A percentile compares a stretch with the other conserved stretches of the same genome.
Evolutionary conservation across 1,140 invertebrate species (phyloP).

Genomic region (Dreissena polymorpha): DNA sequence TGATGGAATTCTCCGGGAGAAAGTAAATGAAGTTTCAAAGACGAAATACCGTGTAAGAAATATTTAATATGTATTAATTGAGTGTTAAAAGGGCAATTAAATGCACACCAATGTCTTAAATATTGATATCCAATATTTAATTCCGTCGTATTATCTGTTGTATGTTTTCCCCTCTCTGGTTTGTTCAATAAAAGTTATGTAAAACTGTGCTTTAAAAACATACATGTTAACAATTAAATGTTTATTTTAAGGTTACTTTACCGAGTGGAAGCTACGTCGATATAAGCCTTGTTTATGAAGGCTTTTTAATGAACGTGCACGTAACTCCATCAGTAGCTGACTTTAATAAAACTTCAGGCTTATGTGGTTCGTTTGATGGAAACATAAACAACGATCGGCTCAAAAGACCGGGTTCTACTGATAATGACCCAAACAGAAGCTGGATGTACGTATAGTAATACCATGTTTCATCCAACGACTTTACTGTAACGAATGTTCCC

Average conservation of each 20-base stretch:
- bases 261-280: neutral
- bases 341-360: neutral
- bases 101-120: too few species aligned
- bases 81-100: too few species aligned
- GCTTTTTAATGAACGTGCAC: neutral
- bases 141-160: too few species aligned
- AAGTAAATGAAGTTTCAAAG: neutral
- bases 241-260: neutral
- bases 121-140: too few species aligned
- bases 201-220: too few species aligned
- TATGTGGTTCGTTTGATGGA: constrained; percentile 11
- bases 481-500: too few species aligned
- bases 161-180: too few species aligned
- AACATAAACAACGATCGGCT: neutral
- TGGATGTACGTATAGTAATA: constrained; percentile 17
- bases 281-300: neutral
- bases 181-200: too few species aligned
- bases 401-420: constrained; percentile 1
- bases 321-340: neutral
- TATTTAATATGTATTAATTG: too few species aligned
- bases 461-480: too few species aligned
- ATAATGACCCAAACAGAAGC: neutral
- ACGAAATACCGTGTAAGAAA: too few species aligned
- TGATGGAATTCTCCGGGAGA: neutral
- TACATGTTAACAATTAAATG: neutral